Conservation (phyloP, 2,888 invertebrate species). For the Lepidochitona cinerea region DNA sequence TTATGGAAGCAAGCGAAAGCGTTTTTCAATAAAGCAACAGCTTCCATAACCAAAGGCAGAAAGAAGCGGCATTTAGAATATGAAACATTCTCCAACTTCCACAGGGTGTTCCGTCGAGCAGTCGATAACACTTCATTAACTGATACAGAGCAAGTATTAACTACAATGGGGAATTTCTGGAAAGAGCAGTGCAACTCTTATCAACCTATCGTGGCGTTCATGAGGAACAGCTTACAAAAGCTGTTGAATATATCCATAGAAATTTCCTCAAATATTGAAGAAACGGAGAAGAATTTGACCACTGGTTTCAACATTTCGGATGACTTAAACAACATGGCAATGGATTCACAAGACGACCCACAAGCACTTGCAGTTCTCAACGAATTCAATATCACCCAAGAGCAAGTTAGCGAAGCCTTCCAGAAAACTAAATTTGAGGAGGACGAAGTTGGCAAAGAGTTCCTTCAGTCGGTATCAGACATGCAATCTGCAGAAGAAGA, state of each 20-base stretch:
- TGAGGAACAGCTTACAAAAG: not conserved
- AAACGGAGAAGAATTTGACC: not conserved
- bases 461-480: not conserved
- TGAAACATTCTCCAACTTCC: not conserved
- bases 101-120: not conserved
- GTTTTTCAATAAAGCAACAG: not conserved
- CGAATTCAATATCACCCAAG: not conserved
- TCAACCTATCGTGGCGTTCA: not conserved
- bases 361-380: not conserved
- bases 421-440: not conserved
- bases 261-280: not conserved
- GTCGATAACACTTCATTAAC: no score
- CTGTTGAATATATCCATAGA: not conserved
- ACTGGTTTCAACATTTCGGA: no score
- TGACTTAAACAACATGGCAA: no score
- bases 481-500: not conserved
- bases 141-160: no score
- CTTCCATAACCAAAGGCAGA: not conserved
- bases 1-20: slow-evolving; percentile 5
- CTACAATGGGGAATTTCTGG: not conserved
- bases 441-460: not conserved
- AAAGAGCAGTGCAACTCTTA: not conserved
- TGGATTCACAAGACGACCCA: no score
- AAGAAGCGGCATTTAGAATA: not conserved
- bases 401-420: not conserved